Evolutionary conservation across 2,113 vertebrate genomes (phyloP), one percentile per base, ranked within the genome.

Genomic region (Saimiri boliviensis): DNA sequence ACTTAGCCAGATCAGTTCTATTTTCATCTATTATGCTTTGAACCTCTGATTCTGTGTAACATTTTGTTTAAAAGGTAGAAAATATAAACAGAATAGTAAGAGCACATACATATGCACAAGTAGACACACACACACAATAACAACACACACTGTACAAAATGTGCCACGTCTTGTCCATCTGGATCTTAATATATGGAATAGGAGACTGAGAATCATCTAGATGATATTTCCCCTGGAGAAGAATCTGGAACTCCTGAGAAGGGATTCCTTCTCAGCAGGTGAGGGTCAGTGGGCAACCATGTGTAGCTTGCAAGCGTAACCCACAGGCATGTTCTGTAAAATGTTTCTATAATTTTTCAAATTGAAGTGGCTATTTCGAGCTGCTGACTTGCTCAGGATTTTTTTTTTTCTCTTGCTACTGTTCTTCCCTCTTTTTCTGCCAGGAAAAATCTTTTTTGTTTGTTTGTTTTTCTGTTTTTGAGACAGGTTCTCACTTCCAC

Each of bases 291-390:
- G 49, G 71, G 13, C 27, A 79, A 74, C 8, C 17, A 20, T 8
- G 0, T 13, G 1, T 81, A 5, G 1, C 19, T 93, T 47, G 5
- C 30, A 54, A n/a, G 10, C 16, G 5, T 88, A 54, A 49, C 4
- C 5, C 37, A 19, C 1, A 71, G 16, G 4, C 13, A 58, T 14
- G 49, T 10, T 23, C 20, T 5, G 11, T 58, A 47, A 60, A n/a
- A 58, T 82, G n/a, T 19, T 66, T 86, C 71, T 54, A 40, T 54
- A 16, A 66, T 56, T 95, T 86, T 96, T 88, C 52, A 52, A 74
- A 32, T 49, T 1, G 2, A 27, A 60, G 0, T 42, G 12, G 32
- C 23, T 89, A 60, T 66, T 76, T 92, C 19, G 73, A 86, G 56
- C 84, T 20, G 12, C 10, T 80, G 32, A 1, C 25, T 92, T 73